Base-by-base conservation (phyloP, 2,797 vertebrate species). In the Takifugu rubripes region DNA sequence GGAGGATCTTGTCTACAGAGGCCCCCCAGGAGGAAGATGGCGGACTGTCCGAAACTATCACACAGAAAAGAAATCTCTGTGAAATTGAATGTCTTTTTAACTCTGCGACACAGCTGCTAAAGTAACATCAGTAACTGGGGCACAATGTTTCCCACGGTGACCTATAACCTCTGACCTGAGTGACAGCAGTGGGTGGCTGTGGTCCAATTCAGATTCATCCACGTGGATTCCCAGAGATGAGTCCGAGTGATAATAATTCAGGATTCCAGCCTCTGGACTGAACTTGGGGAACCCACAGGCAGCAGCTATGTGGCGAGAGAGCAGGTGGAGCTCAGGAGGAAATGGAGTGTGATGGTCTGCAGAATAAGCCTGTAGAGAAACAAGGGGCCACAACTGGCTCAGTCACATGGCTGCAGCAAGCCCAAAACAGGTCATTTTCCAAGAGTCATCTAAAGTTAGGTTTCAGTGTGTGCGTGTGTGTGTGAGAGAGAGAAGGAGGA, bases 191-290 rank as follows among this genome's bases (percentile, higher is more conserved):
- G 96, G 96, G 1, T 70, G 83, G 58, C 91, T 92, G 79, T 94
- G 94, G 75, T 98, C 96, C 2, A 97, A 88, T 59, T 99, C 97
- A 0, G 97, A 94, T 63, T 93, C 93, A 45, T 99, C 97, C 46
- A 94, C 93, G 0, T 99, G 97, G 86, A 98, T 98, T 27, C 96
- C 96, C 31, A 99, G 88, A 0, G 96, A 97, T 2, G 96, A 99
- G 74, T 97, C 94, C 0, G 93, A 84, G 45, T 87, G 91, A 86
- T 99, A 99, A 86, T 94, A 98, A 84, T 99, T 99, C 55, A 98
- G 91, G 82, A 99, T 99, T 6, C 93, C 96, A 0, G 96, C 95
- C 79, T 98, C 92, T 0, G 96, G 90, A 6, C 49, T 87, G 83
- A 98, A 99, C 21, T 78, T 87, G 0, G 77, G 78, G 83, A 98